Conservation (phyloP, 2,797 vertebrate genomes). For the Premnoplex brunnescens region DNA sequence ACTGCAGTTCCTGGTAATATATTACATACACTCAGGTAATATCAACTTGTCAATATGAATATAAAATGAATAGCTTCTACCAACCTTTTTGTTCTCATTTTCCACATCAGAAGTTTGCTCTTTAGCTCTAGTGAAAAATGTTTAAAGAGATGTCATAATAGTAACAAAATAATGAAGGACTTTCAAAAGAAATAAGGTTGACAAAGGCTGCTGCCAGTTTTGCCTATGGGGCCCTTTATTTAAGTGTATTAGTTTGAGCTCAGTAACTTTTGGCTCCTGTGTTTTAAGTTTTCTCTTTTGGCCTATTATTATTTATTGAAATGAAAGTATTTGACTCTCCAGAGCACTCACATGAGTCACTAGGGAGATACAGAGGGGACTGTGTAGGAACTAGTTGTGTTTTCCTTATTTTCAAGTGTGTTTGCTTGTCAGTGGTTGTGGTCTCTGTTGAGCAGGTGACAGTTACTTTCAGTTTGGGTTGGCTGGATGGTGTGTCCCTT, state of each 20-base stretch:
- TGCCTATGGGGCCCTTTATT: neutral
- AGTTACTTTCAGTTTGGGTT: neutral
- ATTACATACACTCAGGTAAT: neutral
- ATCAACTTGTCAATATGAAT: neutral
- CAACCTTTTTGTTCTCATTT: neutral
- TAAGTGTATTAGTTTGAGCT: neutral
- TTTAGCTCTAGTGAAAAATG: neutral
- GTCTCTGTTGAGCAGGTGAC: accelerated
- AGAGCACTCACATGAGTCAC: neutral
- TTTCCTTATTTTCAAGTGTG: neutral
- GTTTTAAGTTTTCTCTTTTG: neutral
- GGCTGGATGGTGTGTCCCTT: neutral
- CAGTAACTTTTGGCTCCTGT: neutral
- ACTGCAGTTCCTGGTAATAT: neutral
- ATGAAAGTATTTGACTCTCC: neutral
- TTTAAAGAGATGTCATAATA: neutral
- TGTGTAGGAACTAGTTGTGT: neutral
- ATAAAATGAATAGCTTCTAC: neutral
- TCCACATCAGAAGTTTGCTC: neutral
- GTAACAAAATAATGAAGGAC: neutral
- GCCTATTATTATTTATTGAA: neutral
- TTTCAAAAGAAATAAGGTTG: neutral
- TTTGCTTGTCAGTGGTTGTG: neutral
- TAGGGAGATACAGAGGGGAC: neutral
- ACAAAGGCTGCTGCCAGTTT: neutral